A percentile compares a stretch with the other conserved stretches of the same genome.
Conservation (phyloP, 2,888 invertebrate species). For the Lycaena phlaeas region DNA sequence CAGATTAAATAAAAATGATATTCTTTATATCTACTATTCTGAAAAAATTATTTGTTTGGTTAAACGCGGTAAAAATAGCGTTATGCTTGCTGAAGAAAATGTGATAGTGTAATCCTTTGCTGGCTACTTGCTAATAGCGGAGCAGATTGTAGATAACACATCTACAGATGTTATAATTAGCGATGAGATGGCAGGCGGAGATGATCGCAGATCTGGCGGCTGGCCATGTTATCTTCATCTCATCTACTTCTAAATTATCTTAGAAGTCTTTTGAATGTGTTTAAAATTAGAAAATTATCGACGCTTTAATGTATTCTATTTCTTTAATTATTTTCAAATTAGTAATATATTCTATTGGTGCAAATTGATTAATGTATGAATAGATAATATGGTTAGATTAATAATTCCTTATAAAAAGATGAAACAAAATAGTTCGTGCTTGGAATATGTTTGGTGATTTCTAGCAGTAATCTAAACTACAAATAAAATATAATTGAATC, state of each 20-base stretch:
- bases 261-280: conserved; percentile 5
- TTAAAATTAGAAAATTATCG: conserved; percentile 1
- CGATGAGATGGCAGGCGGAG: conserved; percentile 18
- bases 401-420: too few relatives aligned
- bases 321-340: background rate
- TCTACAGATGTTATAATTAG: conserved; percentile 18
- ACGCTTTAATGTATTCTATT: background rate
- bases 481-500: too few relatives aligned
- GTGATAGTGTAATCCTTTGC: conserved; percentile 12
- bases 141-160: conserved; percentile 13
- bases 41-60: too few relatives aligned
- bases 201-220: conserved; percentile 58
- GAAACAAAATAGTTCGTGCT: too few relatives aligned
- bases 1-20: too few relatives aligned
- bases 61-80: too few relatives aligned
- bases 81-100: background rate
- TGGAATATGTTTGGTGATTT: too few relatives aligned
- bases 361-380: too few relatives aligned
- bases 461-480: too few relatives aligned
- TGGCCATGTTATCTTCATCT: conserved; percentile 64
- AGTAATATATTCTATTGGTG: background rate
- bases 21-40: too few relatives aligned
- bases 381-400: too few relatives aligned
- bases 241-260: conserved; percentile 49
- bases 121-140: conserved; percentile 5